Evolutionary conservation across 2,888 invertebrate genomes (phyloP), one percentile per base, ranked within the genome.

Genomic region (Pinctada fucata): DNA sequence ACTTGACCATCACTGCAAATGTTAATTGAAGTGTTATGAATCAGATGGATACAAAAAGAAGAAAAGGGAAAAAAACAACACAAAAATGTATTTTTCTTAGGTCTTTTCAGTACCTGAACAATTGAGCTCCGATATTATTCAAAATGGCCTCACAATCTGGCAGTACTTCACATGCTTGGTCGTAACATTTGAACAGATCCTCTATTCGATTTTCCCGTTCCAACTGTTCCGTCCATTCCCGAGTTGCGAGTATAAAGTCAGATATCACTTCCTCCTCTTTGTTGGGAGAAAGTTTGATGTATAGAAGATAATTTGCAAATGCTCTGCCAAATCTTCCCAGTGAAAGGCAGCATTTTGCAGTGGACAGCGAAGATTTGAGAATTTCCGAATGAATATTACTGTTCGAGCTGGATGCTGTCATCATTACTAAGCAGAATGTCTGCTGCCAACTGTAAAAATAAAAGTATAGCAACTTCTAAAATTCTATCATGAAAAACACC

Each of bases 111-210:
- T 91, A 94, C 94, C 93, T 93, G 85, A 94, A 93, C 76, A 94
- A 90, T 86, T 93, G 93, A 48, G 93, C 92, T 48, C 94, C 94
- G 82, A 94, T 92, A 86, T 93, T 93, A 85, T 93, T 94, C 48
- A 94, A 86, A 72, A 94, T 91, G 72, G 92, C 89, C 81, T 92
- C 93, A 89, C 93, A 93, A 48, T 93, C 89, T 45, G 94, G 94
- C 85, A 93, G 94, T 73, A 94, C 89, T 81, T 93, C 92, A 83
- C 87, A 88, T 10, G 89, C 90, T 72, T 90, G 88, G 50, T 88
- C 84, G 82, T 88, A 89, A 71, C 89, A 88, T 67, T 83, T 85
- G 77, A 89, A 88, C 48, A 90, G 75, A 68, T 90, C 88, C 47
- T 88, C 85, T 3, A 86, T 75, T 76, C 87, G 78, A 47, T 83